Percentiles rank a stretch among this genome's conserved stretches.
These are phyloP conservation scores for Pseudomyrmex cubaensis DNA, from an alignment of 1,140 invertebrate species.

Conservation along the genomic window DNA sequence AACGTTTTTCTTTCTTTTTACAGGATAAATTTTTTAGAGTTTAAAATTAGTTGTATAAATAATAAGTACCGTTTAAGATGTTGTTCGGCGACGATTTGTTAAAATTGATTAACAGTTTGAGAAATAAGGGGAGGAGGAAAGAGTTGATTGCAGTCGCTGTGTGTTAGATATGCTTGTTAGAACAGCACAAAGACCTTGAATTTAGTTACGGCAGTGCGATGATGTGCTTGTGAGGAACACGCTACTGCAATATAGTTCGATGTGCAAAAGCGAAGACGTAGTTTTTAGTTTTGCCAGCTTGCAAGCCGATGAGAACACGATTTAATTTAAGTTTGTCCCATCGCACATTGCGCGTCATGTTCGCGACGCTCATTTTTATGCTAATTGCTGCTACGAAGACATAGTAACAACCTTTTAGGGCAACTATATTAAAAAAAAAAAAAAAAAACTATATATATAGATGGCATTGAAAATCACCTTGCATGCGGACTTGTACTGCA, in stretches of 20 bases:
- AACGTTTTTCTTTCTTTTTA: neutral
- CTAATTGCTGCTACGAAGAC: too few relatives aligned
- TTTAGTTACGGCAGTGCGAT: slow-evolving; percentile 24
- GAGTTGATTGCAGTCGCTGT: slow-evolving; percentile 16
- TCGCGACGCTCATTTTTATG: too few relatives aligned
- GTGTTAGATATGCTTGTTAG: neutral
- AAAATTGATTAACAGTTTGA: neutral
- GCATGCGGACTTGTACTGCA: too few relatives aligned
- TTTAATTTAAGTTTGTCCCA: neutral
- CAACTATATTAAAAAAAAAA: too few relatives aligned
- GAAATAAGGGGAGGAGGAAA: slow-evolving; percentile 8
- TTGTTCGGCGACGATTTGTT: neutral
- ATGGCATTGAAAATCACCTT: too few relatives aligned
- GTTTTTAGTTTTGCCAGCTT: neutral
- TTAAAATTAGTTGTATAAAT: too few relatives aligned
- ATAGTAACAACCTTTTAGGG: too few relatives aligned
- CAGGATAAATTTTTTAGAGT: too few relatives aligned
- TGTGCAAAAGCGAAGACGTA: slow-evolving; percentile 1
- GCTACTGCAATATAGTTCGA: neutral
- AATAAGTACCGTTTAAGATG: neutral
- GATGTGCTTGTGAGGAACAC: slow-evolving; percentile 11
- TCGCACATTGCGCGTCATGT: too few relatives aligned
- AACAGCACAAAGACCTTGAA: slow-evolving; percentile 1
- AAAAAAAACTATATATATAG: too few relatives aligned
- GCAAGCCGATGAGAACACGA: neutral